Evolutionary conservation across 2,888 invertebrate species (phyloP).

Genomic region (Eulithis prunata): DNA sequence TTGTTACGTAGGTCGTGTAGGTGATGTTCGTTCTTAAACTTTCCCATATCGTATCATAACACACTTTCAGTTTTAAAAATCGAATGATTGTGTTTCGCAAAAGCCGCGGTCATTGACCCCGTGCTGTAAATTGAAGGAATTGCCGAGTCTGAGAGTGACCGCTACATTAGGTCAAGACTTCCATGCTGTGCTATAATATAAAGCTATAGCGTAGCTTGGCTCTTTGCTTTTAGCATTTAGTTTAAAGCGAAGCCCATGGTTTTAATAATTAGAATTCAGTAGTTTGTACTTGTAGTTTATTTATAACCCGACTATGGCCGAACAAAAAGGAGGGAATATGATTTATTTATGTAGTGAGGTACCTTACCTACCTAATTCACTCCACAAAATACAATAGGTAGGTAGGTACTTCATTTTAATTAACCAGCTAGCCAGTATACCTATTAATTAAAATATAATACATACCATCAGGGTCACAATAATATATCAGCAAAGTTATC

Average conservation of each 20-base stretch:
- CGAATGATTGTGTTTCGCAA: slow-evolving; percentile 25
- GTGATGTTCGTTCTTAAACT: neutral
- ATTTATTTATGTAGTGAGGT: no score
- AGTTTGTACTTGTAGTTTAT: no score
- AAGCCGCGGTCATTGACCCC: slow-evolving; percentile 20
- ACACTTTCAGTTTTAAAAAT: slow-evolving; percentile 30
- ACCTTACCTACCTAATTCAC: no score
- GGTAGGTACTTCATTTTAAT: no score
- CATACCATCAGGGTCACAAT: slow-evolving; percentile 4
- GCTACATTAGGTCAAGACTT: slow-evolving; percentile 23
- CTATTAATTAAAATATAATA: slow-evolving; percentile 18
- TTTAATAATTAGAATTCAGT: no score
- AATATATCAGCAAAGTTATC: slow-evolving; percentile 18
- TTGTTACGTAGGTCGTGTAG: no score
- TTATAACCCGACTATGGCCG: no score
- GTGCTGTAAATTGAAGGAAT: slow-evolving; percentile 24
- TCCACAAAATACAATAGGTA: no score
- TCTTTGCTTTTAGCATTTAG: no score
- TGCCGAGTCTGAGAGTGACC: slow-evolving; percentile 18
- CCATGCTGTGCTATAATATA: slow-evolving; percentile 1
- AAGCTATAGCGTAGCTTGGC: neutral
- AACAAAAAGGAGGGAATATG: no score
- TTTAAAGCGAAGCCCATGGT: no score
- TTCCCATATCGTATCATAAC: neutral
- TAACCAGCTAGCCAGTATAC: neutral